Evolutionary conservation across 2,888 invertebrate genomes (phyloP).

Genomic region (Coremacera marginata): DNA sequence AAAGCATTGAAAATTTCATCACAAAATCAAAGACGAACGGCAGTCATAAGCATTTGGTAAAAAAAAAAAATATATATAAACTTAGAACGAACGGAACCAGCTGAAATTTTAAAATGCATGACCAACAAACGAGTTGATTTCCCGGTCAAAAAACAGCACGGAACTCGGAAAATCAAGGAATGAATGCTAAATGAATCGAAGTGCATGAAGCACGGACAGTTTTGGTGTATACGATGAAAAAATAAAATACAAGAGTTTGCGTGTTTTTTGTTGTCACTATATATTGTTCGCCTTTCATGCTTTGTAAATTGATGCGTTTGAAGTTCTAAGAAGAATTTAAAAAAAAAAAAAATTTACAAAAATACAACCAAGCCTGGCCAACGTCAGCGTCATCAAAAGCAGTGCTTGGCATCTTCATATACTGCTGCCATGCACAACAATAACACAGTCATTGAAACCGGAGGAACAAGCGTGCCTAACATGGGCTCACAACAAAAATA

Average conservation of each 20-base stretch:
- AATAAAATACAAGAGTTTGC: background rate
- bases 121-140: slow-evolving; percentile 33
- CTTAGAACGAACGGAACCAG: slow-evolving; percentile 8
- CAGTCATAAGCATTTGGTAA: background rate
- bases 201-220: slow-evolving; percentile 7
- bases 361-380: background rate
- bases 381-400: background rate
- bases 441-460: background rate
- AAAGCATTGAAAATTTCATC: too few relatives aligned
- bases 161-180: slow-evolving; percentile 31
- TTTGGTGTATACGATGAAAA: background rate
- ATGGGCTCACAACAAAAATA: background rate
- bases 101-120: slow-evolving; percentile 37
- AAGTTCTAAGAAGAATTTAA: background rate
- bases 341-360: background rate
- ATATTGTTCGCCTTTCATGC: background rate
- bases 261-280: background rate
- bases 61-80: background rate
- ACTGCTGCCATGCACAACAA: background rate
- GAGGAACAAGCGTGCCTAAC: background rate
- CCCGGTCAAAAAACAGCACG: slow-evolving; percentile 22
- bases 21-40: too few relatives aligned
- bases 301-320: slow-evolving; percentile 17
- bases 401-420: background rate
- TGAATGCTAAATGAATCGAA: slow-evolving; percentile 36